Conservation (phyloP, 2,797 vertebrate species). For the Premnoplex brunnescens region DNA sequence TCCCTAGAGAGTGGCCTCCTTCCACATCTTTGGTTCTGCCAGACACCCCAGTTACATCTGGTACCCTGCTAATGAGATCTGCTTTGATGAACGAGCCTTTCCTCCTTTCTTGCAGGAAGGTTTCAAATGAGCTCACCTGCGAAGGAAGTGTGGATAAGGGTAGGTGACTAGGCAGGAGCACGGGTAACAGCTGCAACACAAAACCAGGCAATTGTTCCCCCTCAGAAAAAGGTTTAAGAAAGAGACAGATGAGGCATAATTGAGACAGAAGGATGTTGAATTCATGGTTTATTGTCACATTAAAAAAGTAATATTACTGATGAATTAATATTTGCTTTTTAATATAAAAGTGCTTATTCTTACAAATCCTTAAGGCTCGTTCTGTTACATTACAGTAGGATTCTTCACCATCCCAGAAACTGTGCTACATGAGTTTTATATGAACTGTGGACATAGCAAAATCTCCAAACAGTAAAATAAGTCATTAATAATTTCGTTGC, state of each 20-base stretch:
- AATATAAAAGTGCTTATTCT: slow-evolving; percentile 77
- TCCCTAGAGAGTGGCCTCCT: not conserved
- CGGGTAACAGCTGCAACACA: not conserved
- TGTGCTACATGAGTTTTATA: slow-evolving; percentile 67
- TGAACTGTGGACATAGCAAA: slow-evolving; percentile 58
- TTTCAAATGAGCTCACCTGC: not conserved
- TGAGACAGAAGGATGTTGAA: slow-evolving; percentile 71
- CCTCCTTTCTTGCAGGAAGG: not conserved
- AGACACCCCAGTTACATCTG: not conserved
- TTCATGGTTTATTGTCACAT: slow-evolving; percentile 77
- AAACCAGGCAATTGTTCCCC: not conserved
- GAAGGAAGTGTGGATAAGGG: not conserved
- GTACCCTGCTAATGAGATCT: not conserved
- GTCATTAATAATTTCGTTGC: slow-evolving; percentile 6
- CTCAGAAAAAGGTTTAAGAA: slow-evolving; percentile 40
- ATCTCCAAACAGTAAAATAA: slow-evolving; percentile 63
- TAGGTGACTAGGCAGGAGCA: not conserved
- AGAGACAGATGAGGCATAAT: slow-evolving; percentile 43
- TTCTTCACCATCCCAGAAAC: slow-evolving; percentile 69
- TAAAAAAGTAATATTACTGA: slow-evolving; percentile 78
- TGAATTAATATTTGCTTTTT: slow-evolving; percentile 76
- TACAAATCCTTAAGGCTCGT: slow-evolving; percentile 77
- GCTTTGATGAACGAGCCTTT: not conserved
- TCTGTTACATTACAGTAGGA: slow-evolving; percentile 70
- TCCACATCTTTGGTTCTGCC: not conserved